phyloP scores from a whole-genome alignment of 2,113 vertebrate species.

The Hymenochirus boettgeri region DNA sequence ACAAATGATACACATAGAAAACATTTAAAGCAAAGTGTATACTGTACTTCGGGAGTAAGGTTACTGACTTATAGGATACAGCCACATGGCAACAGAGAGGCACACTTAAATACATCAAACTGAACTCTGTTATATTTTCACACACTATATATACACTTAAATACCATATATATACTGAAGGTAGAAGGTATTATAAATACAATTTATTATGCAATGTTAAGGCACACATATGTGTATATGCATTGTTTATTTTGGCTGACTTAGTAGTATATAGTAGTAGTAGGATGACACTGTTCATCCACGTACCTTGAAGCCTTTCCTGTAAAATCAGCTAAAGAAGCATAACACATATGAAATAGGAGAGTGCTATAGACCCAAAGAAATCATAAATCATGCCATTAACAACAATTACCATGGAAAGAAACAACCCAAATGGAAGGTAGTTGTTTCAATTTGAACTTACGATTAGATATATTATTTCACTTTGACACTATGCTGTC shows the following conservation, averaged over 20 bases:
- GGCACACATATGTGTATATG: too few species aligned
- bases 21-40: not conserved
- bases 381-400: constrained; percentile 2
- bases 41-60: not conserved
- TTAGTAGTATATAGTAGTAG: constrained; percentile 3
- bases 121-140: too few species aligned
- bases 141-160: too few species aligned
- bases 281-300: constrained; percentile 13
- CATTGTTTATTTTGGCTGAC: constrained; percentile 10
- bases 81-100: not conserved
- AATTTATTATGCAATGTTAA: too few species aligned
- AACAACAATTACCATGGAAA: constrained; percentile 4
- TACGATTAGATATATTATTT: too few species aligned
- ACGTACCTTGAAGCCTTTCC: constrained; percentile 3
- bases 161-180: too few species aligned
- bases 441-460: not conserved
- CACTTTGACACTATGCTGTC: not conserved
- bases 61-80: not conserved
- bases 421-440: not conserved
- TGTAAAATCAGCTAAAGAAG: constrained; percentile 9
- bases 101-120: too few species aligned
- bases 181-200: too few species aligned
- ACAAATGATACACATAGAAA: not conserved
- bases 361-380: not conserved
- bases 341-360: not conserved